These are phyloP conservation scores for Larimichthys crocea DNA, from an alignment of 2,113 vertebrate species.

Conservation along the genomic window DNA sequence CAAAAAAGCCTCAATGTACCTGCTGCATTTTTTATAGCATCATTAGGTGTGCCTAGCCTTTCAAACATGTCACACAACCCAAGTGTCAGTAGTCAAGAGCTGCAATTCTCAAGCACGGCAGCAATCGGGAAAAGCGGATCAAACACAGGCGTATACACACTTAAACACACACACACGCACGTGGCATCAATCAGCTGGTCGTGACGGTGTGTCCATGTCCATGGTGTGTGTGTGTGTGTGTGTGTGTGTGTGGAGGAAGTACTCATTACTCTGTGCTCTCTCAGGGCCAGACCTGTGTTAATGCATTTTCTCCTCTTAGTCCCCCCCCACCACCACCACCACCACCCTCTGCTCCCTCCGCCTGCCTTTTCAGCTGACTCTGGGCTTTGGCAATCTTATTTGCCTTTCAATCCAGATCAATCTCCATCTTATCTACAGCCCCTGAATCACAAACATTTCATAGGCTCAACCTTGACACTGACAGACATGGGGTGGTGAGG, in stretches of 20 bases:
- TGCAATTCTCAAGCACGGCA: conserved; percentile 24
- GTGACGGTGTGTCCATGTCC: conserved; percentile 50
- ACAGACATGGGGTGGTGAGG: conserved; percentile 36
- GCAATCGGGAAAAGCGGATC: conserved; percentile 33
- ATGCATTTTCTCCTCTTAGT: conserved; percentile 74
- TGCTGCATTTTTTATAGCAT: conserved; percentile 7
- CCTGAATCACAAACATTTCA: conserved; percentile 81
- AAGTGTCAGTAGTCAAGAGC: conserved; percentile 19
- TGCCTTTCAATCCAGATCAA: conserved; percentile 81
- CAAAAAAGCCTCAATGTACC: not conserved
- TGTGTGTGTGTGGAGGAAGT: conserved; percentile 60
- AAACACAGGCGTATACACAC: conserved; percentile 33
- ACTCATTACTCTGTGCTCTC: conserved; percentile 70
- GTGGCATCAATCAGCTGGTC: conserved; percentile 51
- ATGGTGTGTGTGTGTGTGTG: too few relatives aligned
- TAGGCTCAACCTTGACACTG: conserved; percentile 72
- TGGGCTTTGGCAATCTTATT: conserved; percentile 76
- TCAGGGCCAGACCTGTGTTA: conserved; percentile 74
- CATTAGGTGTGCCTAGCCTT: not conserved
- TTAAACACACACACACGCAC: not conserved
- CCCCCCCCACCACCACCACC: conserved; percentile 1
- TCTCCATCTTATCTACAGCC: conserved; percentile 75
- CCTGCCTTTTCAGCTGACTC: conserved; percentile 79
- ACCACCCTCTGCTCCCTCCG: conserved; percentile 34
- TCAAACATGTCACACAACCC: conserved; percentile 16